Conservation (phyloP, 2,888 invertebrate genomes). For the Lepidonotus clava region DNA sequence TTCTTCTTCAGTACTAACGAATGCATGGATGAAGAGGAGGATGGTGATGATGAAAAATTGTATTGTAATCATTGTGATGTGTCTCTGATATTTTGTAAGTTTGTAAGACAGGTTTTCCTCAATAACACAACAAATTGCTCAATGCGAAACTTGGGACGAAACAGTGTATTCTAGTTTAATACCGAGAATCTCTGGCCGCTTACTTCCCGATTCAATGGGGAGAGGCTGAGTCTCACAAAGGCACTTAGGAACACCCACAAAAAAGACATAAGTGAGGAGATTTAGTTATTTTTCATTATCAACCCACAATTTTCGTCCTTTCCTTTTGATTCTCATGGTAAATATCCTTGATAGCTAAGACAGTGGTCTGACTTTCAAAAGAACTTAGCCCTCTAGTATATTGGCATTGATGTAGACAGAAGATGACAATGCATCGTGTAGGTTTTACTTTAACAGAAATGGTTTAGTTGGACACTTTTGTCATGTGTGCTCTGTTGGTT, state of each 20-base stretch:
- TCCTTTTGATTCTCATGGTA: too few species aligned
- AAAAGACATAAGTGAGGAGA: background rate
- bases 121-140: constrained; percentile 50
- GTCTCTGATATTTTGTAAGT: constrained; percentile 49
- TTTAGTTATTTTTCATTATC: too few species aligned
- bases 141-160: constrained; percentile 47
- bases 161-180: constrained; percentile 39
- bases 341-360: too few species aligned
- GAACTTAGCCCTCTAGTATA: too few species aligned
- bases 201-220: background rate
- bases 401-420: too few species aligned
- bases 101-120: constrained; percentile 48
- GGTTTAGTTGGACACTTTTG: constrained; percentile 16
- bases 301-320: too few species aligned
- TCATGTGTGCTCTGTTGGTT: background rate
- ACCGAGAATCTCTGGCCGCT: constrained; percentile 2
- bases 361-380: too few species aligned
- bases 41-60: constrained; percentile 13
- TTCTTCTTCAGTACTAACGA: constrained; percentile 32
- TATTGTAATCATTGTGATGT: constrained; percentile 42
- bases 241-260: background rate
- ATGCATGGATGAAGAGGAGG: constrained; percentile 33
- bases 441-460: background rate
- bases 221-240: background rate
- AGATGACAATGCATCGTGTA: too few species aligned